Percentiles rank a stretch among this genome's conserved stretches.
These are phyloP conservation scores for Bombus consobrinus DNA, from an alignment of 1,140 invertebrate species.

Conservation along the genomic window DNA sequence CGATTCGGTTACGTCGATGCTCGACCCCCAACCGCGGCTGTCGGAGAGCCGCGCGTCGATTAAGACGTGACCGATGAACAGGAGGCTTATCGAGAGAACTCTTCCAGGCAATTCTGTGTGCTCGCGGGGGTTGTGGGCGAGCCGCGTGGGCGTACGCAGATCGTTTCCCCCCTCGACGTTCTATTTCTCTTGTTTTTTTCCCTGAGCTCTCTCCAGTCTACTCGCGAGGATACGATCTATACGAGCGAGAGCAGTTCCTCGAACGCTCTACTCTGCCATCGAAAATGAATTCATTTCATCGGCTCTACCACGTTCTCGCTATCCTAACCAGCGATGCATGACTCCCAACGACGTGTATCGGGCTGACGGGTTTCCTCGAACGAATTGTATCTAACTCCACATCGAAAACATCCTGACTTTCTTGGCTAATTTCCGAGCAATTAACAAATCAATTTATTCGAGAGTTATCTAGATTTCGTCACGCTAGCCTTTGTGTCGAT, in stretches of 20 bases:
- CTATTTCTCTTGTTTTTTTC: constrained; percentile 18
- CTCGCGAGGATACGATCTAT: constrained; percentile 44
- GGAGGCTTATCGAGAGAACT: constrained; percentile 56
- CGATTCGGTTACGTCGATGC: constrained; percentile 65
- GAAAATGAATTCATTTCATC: constrained; percentile 54
- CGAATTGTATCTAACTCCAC: neutral
- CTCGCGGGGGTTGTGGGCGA: constrained; percentile 61
- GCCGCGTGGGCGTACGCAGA: constrained; percentile 42
- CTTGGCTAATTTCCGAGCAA: constrained; percentile 13
- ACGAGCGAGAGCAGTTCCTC: constrained; percentile 16
- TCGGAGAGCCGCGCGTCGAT: constrained; percentile 63
- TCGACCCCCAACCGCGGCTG: constrained; percentile 66
- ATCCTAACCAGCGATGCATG: constrained; percentile 39
- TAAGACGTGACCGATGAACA: constrained; percentile 70
- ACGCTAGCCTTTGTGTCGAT: neutral
- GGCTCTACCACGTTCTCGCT: neutral
- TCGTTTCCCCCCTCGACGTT: constrained; percentile 32
- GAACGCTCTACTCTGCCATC: constrained; percentile 23
- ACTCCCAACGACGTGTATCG: constrained; percentile 19
- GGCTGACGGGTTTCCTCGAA: constrained; percentile 23
- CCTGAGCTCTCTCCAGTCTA: neutral
- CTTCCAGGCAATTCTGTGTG: constrained; percentile 51
- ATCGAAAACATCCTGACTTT: neutral
- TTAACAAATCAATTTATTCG: constrained; percentile 45
- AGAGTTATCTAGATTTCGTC: constrained; percentile 18